Evolutionary conservation across 2,797 vertebrate genomes (phyloP), one percentile per base, ranked within the genome.

Genomic region (Anomalospiza imberbis): DNA sequence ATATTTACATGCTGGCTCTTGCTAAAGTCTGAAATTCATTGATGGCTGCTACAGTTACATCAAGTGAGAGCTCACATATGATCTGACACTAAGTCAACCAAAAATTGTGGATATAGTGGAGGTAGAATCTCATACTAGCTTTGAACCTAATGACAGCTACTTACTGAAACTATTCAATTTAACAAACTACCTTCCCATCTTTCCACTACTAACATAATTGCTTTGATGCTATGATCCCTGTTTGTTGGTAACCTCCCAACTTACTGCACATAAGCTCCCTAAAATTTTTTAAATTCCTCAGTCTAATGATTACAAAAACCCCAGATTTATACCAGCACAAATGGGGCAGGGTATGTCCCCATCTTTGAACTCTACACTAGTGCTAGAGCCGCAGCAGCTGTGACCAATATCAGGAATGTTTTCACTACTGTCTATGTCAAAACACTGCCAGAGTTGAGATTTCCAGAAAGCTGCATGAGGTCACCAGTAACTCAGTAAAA

Each of bases 401-500:
- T 18, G 32, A 72, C 78, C 72, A 95, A 16, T 66, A 80, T 31
- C 66, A 72, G 48, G 42, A 89, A 89, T 85, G 70, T 91, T 92
- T 95, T 91, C 61, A 54, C 53, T 87, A 48, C 65, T 76, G 77
- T 71, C 76, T 82, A 8, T 24, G 68, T 88, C 50, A 67, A 95
- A 93, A 74, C 32, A 34, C 57, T 77, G 81, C 78, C 75, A 89
- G 87, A 65, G 13, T 57, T 18, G 45, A 89, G 57, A 92, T 87
- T 94, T 91, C 81, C 2, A 0, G 48, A 87, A 32, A 94, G 81
- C 54, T 67, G 57, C 75, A 66, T 70, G 82, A 94, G 58, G 76
- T 93, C 92, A 94, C 54, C 65, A 66, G n/a, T 34, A 88, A 81
- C 82, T 83, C 18, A 7, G 63, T 74, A 58, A 85, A 85, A 92